phyloP scores from a whole-genome alignment of 2,888 invertebrate species.

The Craniophora ligustri region DNA sequence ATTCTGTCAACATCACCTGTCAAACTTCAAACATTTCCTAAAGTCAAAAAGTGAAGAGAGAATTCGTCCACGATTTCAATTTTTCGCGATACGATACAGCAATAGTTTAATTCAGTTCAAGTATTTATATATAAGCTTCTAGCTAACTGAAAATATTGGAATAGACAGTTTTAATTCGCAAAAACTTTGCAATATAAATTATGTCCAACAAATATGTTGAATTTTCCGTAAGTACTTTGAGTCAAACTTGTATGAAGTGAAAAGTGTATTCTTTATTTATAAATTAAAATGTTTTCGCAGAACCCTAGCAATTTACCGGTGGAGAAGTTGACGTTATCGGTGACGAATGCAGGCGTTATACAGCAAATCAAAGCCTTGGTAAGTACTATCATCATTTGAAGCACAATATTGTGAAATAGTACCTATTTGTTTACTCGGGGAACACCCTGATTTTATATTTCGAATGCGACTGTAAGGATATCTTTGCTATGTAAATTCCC shows the following conservation, averaged over 20 bases:
- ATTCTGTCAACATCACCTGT: constrained; percentile 12
- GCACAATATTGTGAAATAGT: constrained; percentile 40
- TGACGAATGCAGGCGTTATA: constrained; percentile 85
- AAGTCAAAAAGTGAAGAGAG: constrained; percentile 39
- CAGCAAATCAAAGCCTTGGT: constrained; percentile 90
- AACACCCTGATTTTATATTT: constrained; percentile 14
- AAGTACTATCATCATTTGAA: constrained; percentile 58
- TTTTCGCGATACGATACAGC: constrained; percentile 1
- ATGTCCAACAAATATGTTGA: constrained; percentile 59
- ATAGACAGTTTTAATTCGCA: not conserved
- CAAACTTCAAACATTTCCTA: constrained; percentile 16
- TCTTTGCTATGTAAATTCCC: not conserved
- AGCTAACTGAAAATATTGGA: constrained; percentile 2
- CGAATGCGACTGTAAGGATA: not conserved
- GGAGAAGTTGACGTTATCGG: constrained; percentile 79
- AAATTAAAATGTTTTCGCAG: constrained; percentile 70
- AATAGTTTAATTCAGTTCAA: constrained; percentile 9
- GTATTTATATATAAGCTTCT: not conserved
- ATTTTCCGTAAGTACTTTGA: constrained; percentile 62
- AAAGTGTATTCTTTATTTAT: constrained; percentile 32
- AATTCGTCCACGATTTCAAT: constrained; percentile 50
- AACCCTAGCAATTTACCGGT: constrained; percentile 89
- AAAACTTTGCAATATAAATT: constrained; percentile 21
- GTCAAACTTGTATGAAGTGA: constrained; percentile 2
- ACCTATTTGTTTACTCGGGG: constrained; percentile 10